These are phyloP conservation scores for Hippopotamyrus pictus DNA, from an alignment of 2,797 vertebrate species.

Conservation along the genomic window DNA sequence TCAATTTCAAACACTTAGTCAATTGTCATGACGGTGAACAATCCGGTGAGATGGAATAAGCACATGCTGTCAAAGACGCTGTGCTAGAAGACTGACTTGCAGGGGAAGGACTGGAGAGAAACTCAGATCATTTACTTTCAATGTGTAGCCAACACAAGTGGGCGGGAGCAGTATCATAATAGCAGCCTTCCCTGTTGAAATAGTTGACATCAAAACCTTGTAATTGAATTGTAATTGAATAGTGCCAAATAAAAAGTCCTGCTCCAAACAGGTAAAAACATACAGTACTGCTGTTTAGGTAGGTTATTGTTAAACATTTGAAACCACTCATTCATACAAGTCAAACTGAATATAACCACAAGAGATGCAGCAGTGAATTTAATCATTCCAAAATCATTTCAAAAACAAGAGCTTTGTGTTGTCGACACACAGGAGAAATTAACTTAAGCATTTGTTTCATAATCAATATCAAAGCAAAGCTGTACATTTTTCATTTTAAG, in stretches of 20 bases:
- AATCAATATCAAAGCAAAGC: background rate
- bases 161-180: slow-evolving; percentile 38
- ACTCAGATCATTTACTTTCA: slow-evolving; percentile 42
- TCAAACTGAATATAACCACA: background rate
- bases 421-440: background rate
- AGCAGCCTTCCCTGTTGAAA: background rate
- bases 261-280: background rate
- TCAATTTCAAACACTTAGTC: background rate
- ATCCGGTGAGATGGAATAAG: background rate
- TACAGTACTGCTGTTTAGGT: background rate
- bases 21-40: slow-evolving; percentile 8
- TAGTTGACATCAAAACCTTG: background rate
- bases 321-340: background rate
- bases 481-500: background rate
- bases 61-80: background rate
- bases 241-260: background rate
- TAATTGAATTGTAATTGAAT: too few species aligned
- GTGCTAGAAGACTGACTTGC: slow-evolving; percentile 31
- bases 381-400: background rate
- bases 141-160: slow-evolving; percentile 25
- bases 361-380: background rate
- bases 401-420: background rate
- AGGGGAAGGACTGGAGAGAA: slow-evolving; percentile 39
- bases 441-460: background rate
- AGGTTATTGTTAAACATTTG: background rate